These are phyloP conservation scores for Plusia festucae DNA, from an alignment of 2,888 invertebrate species.

Conservation along the genomic window DNA sequence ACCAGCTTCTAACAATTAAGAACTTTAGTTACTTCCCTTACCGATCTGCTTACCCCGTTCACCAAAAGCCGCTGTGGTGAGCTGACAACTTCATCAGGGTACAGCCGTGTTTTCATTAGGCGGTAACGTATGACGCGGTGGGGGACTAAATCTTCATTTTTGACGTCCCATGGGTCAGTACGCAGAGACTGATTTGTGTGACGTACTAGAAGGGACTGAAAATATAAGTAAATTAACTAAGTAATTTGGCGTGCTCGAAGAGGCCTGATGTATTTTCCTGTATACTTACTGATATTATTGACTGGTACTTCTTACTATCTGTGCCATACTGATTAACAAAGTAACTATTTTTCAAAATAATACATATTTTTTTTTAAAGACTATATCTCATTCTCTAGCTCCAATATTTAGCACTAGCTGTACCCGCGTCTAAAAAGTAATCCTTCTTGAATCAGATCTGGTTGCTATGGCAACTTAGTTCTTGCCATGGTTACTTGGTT, in stretches of 20 bases:
- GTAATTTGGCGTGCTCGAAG: neutral
- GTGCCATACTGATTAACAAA: no score
- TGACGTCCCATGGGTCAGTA: constrained; percentile 85
- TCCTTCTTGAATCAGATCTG: no score
- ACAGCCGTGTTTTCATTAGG: constrained; percentile 86
- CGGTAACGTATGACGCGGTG: constrained; percentile 87
- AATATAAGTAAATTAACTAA: neutral
- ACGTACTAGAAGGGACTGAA: constrained; percentile 63
- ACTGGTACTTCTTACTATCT: no score
- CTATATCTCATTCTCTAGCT: no score
- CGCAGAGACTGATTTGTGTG: constrained; percentile 48
- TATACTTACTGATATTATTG: no score
- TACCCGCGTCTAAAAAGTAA: no score
- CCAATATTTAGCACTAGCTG: no score
- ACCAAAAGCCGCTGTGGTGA: constrained; percentile 34
- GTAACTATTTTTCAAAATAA: no score
- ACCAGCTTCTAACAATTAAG: neutral
- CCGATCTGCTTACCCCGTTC: constrained; percentile 17
- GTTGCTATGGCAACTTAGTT: no score
- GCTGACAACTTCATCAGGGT: constrained; percentile 79
- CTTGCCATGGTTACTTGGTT: no score
- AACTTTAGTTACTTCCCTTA: neutral
- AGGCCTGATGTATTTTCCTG: no score
- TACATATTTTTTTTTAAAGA: no score
- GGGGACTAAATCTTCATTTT: constrained; percentile 89